phyloP scores from a whole-genome alignment of 2,113 vertebrate genomes.

The Ia io region DNA sequence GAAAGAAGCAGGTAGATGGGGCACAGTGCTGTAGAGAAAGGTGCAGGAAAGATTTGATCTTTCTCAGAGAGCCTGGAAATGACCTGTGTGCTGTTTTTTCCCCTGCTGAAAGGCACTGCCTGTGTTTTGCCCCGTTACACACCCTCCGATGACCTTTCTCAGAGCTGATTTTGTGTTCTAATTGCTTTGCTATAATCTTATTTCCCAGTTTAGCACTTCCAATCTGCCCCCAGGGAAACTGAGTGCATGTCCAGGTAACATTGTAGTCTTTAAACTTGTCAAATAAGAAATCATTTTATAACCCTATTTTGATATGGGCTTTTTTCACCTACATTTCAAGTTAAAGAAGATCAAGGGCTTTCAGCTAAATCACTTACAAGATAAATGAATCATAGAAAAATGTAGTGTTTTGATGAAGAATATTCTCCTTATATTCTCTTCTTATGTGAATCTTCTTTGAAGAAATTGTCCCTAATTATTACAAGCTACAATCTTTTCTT shows the following conservation, averaged over 20 bases:
- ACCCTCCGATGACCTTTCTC: not conserved
- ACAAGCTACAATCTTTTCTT: not conserved
- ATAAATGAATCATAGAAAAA: not conserved
- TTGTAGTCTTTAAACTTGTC: constrained; percentile 16
- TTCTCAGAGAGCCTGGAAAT: not conserved
- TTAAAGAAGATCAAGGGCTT: not conserved
- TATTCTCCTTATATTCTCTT: not conserved
- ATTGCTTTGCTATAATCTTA: constrained; percentile 31
- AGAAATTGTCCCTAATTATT: not conserved
- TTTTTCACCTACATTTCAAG: not conserved
- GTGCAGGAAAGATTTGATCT: not conserved
- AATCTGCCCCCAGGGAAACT: not conserved
- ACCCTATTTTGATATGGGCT: not conserved
- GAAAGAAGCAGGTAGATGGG: not conserved
- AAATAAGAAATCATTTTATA: not conserved
- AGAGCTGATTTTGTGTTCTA: not conserved
- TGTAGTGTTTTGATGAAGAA: not conserved
- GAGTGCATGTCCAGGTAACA: not conserved
- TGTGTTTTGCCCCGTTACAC: not conserved
- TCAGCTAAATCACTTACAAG: not conserved
- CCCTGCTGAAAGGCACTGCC: accelerated
- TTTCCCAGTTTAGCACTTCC: not conserved
- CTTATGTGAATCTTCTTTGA: not conserved
- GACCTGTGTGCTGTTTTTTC: not conserved
- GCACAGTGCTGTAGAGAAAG: accelerated